These are phyloP conservation scores for Blastomussa wellsi DNA, from an alignment of 92 coral and sea anemone genomes.

Conservation along the genomic window DNA sequence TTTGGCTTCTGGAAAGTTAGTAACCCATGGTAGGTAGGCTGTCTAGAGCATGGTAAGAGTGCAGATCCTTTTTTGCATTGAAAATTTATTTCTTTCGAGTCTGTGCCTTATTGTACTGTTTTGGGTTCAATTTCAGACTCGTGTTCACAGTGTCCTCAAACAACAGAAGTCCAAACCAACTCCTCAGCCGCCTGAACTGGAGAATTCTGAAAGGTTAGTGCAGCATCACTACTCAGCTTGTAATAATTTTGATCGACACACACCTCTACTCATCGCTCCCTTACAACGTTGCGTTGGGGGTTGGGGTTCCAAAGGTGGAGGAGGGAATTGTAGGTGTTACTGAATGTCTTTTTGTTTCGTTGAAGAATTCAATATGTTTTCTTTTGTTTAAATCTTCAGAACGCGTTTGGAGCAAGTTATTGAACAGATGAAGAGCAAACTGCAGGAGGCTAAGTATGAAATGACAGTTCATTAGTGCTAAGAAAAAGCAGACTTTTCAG, in stretches of 20 bases:
- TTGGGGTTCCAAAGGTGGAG: neutral
- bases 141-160: slow-evolving; percentile 97
- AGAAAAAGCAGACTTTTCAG: neutral
- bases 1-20: neutral
- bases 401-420: slow-evolving; percentile 79
- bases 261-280: too few relatives aligned
- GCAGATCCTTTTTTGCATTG: neutral
- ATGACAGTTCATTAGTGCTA: neutral
- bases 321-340: neutral
- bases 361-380: neutral
- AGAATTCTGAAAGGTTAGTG: slow-evolving; percentile 84
- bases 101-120: neutral
- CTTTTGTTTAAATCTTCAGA: slow-evolving; percentile 30
- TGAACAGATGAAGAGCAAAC: slow-evolving; percentile 84
- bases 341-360: neutral
- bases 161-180: slow-evolving; percentile 92
- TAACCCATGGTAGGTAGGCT: too few relatives aligned
- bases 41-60: neutral
- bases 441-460: slow-evolving; percentile 87
- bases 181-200: slow-evolving; percentile 74
- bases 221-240: neutral
- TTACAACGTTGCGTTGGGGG: neutral
- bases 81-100: neutral
- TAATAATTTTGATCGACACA: too few relatives aligned
- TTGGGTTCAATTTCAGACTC: slow-evolving; percentile 57